Percentiles rank a stretch among this genome's conserved stretches.
Conservation (phyloP, 2,888 invertebrate species). For the Molorchus minor region DNA sequence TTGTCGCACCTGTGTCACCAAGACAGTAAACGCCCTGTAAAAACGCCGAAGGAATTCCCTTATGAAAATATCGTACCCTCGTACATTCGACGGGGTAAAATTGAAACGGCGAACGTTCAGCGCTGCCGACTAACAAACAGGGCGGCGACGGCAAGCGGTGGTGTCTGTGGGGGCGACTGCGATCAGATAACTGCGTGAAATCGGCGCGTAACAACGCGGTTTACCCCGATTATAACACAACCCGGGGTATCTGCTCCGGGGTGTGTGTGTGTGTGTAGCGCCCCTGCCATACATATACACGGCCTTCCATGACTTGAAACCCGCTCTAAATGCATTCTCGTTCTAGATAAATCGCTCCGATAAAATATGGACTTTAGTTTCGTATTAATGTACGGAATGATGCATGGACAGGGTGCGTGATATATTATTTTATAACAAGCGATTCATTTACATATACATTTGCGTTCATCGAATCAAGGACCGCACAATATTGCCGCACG, state of each 20-base stretch:
- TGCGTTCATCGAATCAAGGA: conserved; percentile 27
- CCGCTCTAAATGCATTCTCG: conserved; percentile 58
- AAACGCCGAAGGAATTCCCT: too few relatives aligned
- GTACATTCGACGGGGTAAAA: conserved; percentile 39
- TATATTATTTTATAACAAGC: conserved; percentile 56
- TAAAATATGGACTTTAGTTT: conserved; percentile 62
- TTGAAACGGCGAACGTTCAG: conserved; percentile 52
- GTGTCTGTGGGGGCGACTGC: conserved; percentile 52
- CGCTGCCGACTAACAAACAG: too few relatives aligned
- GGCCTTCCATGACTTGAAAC: conserved; percentile 50
- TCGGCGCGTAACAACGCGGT: conserved; percentile 64
- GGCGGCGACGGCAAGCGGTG: conserved; percentile 48
- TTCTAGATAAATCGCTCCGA: conserved; percentile 62
- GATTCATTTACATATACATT: conserved; percentile 53
- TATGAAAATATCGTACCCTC: too few relatives aligned
- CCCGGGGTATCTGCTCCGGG: conserved; percentile 47
- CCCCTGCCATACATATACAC: conserved; percentile 47
- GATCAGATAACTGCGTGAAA: conserved; percentile 63
- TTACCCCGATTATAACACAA: conserved; percentile 62
- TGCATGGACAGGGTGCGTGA: conserved; percentile 57
- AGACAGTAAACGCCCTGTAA: too few relatives aligned
- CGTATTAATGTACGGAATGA: conserved; percentile 59
- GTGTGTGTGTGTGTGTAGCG: too few relatives aligned
- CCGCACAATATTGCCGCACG: too few relatives aligned
- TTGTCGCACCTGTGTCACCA: too few relatives aligned